phyloP scores from a whole-genome alignment of 2,797 vertebrate species.

The Apodemus agrarius region DNA sequence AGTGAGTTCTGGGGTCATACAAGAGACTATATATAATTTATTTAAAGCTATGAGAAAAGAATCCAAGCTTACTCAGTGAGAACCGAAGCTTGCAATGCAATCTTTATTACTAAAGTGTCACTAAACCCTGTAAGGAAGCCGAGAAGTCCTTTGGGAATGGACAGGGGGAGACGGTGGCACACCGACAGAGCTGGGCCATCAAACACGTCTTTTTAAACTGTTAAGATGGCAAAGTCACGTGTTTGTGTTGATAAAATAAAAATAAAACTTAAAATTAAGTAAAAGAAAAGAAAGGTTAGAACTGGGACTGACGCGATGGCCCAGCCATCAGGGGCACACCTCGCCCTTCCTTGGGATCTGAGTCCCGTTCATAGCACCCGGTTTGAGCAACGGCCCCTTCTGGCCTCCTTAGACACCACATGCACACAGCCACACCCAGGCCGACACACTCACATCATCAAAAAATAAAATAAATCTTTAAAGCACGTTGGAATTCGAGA shows the following conservation, averaged over 20 bases:
- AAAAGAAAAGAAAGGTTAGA: neutral
- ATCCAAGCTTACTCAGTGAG: neutral
- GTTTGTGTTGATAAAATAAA: conserved; percentile 3
- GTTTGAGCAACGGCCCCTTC: neutral
- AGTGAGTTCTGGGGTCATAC: neutral
- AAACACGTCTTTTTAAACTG: neutral
- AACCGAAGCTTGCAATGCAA: neutral
- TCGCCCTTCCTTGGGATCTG: neutral
- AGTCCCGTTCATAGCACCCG: neutral
- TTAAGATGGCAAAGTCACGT: neutral
- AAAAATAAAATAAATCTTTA: conserved; percentile 5
- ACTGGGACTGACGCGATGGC: neutral
- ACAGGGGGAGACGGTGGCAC: neutral
- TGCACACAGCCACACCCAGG: neutral
- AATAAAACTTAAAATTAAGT: neutral
- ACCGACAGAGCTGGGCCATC: neutral
- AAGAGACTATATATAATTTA: neutral
- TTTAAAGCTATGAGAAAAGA: too few species aligned
- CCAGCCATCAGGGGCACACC: neutral
- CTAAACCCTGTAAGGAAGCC: neutral
- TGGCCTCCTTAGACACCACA: neutral
- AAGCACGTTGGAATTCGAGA: neutral
- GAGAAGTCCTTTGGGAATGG: neutral
- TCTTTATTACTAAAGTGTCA: neutral
- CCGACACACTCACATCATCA: neutral